phyloP scores from a whole-genome alignment of 2,888 invertebrate species.

The Cheilosia impressa region DNA sequence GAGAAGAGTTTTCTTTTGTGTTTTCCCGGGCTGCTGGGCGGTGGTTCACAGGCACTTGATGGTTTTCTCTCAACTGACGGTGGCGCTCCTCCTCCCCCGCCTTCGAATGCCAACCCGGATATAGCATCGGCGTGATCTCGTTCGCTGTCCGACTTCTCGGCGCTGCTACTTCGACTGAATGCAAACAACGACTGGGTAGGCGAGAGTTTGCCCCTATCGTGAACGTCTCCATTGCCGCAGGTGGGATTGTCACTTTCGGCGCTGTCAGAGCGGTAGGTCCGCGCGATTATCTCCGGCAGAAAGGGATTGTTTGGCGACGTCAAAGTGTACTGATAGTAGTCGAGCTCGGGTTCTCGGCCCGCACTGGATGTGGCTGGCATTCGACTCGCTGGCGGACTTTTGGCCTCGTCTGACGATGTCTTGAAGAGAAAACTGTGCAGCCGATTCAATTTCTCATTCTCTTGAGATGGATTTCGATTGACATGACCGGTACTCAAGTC shows the following conservation, averaged over 20 bases:
- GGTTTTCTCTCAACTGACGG: conserved; percentile 39
- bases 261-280: conserved; percentile 80
- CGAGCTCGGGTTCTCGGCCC: conserved; percentile 60
- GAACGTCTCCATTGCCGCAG: conserved; percentile 57
- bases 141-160: conserved; percentile 67
- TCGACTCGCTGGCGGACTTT: conserved; percentile 77
- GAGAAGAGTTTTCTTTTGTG: conserved; percentile 81
- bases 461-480: conserved; percentile 62
- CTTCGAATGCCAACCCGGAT: conserved; percentile 72
- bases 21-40: conserved; percentile 79
- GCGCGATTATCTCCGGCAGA: conserved; percentile 82
- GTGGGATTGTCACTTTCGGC: conserved; percentile 78
- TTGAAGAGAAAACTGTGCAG: conserved; percentile 82
- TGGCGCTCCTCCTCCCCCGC: conserved; percentile 44
- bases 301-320: conserved; percentile 83
- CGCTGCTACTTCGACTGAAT: conserved; percentile 66
- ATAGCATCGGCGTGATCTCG: conserved; percentile 78
- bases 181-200: conserved; percentile 61
- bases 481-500: conserved; percentile 79
- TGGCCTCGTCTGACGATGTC: conserved; percentile 81
- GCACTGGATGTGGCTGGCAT: conserved; percentile 10
- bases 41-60: conserved; percentile 74
- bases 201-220: conserved; percentile 52
- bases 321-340: conserved; percentile 82
- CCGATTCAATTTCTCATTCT: conserved; percentile 78